phyloP scores from a whole-genome alignment of 2,113 vertebrate genomes.

The Elephantulus edwardii region DNA sequence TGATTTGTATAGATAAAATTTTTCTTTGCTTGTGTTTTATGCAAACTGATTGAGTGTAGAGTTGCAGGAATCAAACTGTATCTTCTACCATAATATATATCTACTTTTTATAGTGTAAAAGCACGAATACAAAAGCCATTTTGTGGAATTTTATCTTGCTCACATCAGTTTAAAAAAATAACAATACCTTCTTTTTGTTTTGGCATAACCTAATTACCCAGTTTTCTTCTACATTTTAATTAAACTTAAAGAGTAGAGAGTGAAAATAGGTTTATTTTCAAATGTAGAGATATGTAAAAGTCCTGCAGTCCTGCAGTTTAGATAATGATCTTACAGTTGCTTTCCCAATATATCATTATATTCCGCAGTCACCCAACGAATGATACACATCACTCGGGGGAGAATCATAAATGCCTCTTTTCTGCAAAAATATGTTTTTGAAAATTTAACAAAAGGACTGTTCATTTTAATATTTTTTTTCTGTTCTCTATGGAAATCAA shows the following conservation, averaged over 20 bases:
- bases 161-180: not conserved
- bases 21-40: not conserved
- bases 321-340: not conserved
- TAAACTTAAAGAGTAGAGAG: not conserved
- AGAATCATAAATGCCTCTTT: not conserved
- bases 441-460: not conserved
- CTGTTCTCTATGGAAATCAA: not conserved
- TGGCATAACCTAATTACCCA: not conserved
- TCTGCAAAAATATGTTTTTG: not conserved
- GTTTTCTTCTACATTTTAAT: not conserved
- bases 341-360: not conserved
- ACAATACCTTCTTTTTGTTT: not conserved
- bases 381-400: not conserved
- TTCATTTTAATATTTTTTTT: not conserved
- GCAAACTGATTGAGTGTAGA: not conserved
- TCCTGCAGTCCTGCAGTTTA: not conserved
- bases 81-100: no score
- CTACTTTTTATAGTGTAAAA: not conserved
- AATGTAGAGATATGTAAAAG: not conserved
- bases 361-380: not conserved
- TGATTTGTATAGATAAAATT: not conserved
- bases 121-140: not conserved
- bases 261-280: slow-evolving; percentile 20
- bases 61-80: no score
- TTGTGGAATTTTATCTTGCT: not conserved